Evolutionary conservation across 2,797 vertebrate genomes (phyloP).

Genomic region (Antrozous pallidus): DNA sequence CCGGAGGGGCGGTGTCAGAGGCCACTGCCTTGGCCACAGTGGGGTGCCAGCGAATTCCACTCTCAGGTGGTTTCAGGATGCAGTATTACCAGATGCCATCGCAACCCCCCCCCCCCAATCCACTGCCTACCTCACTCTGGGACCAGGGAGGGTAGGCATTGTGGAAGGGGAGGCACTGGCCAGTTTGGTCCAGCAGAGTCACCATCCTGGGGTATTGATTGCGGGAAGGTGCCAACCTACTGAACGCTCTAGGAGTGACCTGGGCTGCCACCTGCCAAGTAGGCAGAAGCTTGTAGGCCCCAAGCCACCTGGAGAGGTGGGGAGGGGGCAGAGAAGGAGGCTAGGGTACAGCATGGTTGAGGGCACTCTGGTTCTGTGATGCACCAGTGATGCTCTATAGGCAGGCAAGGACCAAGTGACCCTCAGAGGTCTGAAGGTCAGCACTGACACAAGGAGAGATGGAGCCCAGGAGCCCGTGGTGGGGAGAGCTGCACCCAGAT

Average conservation of each 20-base stretch:
- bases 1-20: constrained; percentile 87
- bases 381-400: background rate
- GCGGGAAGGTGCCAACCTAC: background rate
- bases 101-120: background rate
- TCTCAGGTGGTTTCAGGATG: constrained; percentile 84
- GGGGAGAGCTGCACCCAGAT: background rate
- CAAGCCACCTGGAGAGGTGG: background rate
- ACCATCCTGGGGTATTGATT: background rate
- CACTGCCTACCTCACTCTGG: background rate
- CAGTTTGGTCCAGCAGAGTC: background rate
- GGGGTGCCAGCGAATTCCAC: constrained; percentile 84
- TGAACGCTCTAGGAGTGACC: background rate
- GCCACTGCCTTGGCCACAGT: constrained; percentile 80
- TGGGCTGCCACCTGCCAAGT: background rate
- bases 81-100: constrained; percentile 78
- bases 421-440: background rate
- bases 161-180: background rate
- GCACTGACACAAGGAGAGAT: background rate
- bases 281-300: background rate
- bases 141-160: background rate
- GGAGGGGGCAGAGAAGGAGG: background rate
- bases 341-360: background rate
- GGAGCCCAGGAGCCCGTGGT: background rate
- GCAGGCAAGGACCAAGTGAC: background rate
- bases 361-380: background rate